These are phyloP conservation scores for Torymus auratus DNA, from an alignment of 2,888 invertebrate genomes.

Conservation along the genomic window DNA sequence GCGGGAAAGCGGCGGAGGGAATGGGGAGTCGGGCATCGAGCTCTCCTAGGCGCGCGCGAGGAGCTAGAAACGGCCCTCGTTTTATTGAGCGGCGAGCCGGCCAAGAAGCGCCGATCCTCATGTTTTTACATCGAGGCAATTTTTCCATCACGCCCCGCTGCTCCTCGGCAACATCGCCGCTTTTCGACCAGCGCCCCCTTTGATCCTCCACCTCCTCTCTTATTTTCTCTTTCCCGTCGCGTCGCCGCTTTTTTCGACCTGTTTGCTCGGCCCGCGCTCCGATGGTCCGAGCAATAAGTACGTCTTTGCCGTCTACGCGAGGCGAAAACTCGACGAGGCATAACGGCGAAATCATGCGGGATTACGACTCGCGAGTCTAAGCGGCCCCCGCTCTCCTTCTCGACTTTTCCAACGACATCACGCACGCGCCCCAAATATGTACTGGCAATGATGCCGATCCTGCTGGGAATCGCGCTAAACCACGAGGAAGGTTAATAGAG, in stretches of 20 bases:
- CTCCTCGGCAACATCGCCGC: conserved; percentile 68
- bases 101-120: conserved; percentile 69
- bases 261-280: conserved; percentile 40
- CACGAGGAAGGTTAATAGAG: too few relatives aligned
- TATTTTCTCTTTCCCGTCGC: neutral
- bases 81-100: conserved; percentile 69
- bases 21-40: conserved; percentile 56
- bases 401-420: conserved; percentile 43
- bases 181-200: conserved; percentile 63
- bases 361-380: conserved; percentile 45
- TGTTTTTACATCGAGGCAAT: conserved; percentile 77
- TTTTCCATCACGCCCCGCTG: conserved; percentile 76
- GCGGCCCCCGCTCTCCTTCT: neutral
- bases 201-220: neutral
- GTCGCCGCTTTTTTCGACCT: neutral
- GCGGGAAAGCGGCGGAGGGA: neutral
- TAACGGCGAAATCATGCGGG: conserved; percentile 64
- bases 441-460: conserved; percentile 12
- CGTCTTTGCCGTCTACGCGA: conserved; percentile 64
- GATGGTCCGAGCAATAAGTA: conserved; percentile 56
- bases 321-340: conserved; percentile 64
- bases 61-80: conserved; percentile 63
- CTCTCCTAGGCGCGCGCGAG: conserved; percentile 46
- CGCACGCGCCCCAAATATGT: conserved; percentile 25
- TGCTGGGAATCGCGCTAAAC: neutral